phyloP scores from a whole-genome alignment of 1,140 invertebrate species.

The Conus ventricosus region DNA sequence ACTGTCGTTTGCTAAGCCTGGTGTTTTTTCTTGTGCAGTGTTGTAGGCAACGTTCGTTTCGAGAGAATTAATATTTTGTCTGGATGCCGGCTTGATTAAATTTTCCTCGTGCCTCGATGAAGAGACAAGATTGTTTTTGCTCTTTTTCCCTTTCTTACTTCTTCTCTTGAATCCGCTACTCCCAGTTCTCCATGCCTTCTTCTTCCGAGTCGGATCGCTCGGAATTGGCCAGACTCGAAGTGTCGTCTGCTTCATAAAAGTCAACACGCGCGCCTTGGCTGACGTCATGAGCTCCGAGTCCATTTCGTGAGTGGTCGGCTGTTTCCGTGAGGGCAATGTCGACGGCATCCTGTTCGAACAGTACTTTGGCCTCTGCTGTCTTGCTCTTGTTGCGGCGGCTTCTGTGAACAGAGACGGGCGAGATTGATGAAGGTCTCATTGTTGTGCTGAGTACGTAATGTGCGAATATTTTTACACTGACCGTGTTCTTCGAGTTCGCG shows the following conservation, averaged over 20 bases:
- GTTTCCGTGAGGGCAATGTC: neutral
- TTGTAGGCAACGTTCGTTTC: neutral
- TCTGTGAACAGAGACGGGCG: neutral
- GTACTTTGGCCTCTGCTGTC: slow-evolving; percentile 12
- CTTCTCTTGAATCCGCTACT: slow-evolving; percentile 21
- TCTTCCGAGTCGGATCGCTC: neutral
- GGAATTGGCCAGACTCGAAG: neutral
- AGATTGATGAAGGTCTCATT: no score
- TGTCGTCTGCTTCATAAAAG: slow-evolving; percentile 14
- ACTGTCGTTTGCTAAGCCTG: neutral
- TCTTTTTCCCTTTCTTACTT: slow-evolving; percentile 33
- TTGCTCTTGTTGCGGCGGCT: slow-evolving; percentile 21
- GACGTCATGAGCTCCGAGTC: neutral
- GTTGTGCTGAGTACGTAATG: no score
- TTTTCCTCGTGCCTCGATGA: neutral
- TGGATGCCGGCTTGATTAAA: neutral
- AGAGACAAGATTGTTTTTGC: neutral
- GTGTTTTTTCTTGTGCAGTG: neutral
- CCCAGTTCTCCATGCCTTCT: slow-evolving; percentile 16
- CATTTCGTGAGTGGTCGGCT: slow-evolving; percentile 12
- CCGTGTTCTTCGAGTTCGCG: no score
- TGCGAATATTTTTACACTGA: no score
- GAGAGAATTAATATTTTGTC: neutral
- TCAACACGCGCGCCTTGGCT: neutral
- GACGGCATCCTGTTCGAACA: neutral